These are phyloP conservation scores for Muricea muricata DNA, from an alignment of 92 coral and sea anemone species.

Conservation along the genomic window DNA sequence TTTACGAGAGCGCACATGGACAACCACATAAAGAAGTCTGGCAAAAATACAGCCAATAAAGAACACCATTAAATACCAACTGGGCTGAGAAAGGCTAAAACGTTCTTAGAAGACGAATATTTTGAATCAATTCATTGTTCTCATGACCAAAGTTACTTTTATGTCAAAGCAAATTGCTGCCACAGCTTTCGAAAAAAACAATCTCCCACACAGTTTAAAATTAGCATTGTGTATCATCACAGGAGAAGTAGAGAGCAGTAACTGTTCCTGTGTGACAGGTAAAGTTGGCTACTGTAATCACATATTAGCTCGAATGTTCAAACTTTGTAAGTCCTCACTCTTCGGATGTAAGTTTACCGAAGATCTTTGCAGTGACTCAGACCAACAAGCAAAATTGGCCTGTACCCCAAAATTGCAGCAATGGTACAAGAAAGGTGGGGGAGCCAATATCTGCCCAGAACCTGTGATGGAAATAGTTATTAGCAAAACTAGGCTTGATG, in stretches of 20 bases:
- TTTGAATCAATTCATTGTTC: constrained; percentile 66
- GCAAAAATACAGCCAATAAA: background rate
- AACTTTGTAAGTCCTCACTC: constrained; percentile 53
- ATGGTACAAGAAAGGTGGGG: constrained; percentile 62
- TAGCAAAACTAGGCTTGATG: constrained; percentile 48
- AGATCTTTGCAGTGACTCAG: constrained; percentile 55
- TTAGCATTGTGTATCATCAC: constrained; percentile 58
- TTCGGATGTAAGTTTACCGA: constrained; percentile 38
- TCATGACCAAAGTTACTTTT: constrained; percentile 63
- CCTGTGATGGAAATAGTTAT: constrained; percentile 60
- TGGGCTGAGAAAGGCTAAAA: constrained; percentile 64
- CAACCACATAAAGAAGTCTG: background rate
- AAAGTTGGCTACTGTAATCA: constrained; percentile 69
- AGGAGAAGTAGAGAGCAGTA: constrained; percentile 57
- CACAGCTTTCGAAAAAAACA: constrained; percentile 65
- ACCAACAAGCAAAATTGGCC: constrained; percentile 42
- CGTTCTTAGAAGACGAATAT: constrained; percentile 64
- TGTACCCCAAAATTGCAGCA: constrained; percentile 65
- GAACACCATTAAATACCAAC: constrained; percentile 58
- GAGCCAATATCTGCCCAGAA: constrained; percentile 50
- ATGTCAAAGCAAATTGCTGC: constrained; percentile 58
- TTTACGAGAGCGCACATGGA: background rate
- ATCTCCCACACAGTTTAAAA: constrained; percentile 59
- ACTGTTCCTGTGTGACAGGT: constrained; percentile 63
- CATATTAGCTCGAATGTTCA: constrained; percentile 58